These are phyloP conservation scores for Ptilonorhynchus violaceus DNA, from an alignment of 2,113 vertebrate species.

Conservation along the genomic window DNA sequence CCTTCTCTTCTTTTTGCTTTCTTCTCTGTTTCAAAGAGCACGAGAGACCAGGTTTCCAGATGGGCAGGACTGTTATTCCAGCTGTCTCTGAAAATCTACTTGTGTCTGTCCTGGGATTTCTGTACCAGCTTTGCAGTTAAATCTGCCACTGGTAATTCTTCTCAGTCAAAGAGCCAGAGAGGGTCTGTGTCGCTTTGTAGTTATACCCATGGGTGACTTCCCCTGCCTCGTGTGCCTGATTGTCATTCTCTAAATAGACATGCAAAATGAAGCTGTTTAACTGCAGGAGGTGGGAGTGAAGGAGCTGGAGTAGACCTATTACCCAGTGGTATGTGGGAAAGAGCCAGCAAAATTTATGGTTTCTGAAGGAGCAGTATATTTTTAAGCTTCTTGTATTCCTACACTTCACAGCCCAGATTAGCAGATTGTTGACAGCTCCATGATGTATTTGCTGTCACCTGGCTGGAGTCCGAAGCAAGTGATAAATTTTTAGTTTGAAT, in stretches of 20 bases:
- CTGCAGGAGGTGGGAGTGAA: background rate
- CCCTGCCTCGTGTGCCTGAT: background rate
- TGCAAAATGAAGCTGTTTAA: background rate
- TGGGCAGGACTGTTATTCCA: background rate
- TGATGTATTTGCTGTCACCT: conserved; percentile 56
- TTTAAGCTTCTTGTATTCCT: conserved; percentile 47
- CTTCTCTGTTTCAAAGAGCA: background rate
- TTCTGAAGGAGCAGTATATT: conserved; percentile 41
- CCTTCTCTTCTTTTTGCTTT: background rate
- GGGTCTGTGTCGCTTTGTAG: background rate
- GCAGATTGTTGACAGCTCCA: conserved; percentile 24
- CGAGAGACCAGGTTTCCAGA: background rate
- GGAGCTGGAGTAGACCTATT: background rate
- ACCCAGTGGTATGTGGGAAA: background rate
- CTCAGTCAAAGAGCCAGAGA: background rate
- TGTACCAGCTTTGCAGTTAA: background rate
- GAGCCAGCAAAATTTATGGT: conserved; percentile 33
- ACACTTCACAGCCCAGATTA: conserved; percentile 38
- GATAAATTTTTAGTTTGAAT: conserved; percentile 51
- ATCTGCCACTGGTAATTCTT: background rate
- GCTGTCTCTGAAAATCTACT: background rate
- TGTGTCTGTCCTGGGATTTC: background rate
- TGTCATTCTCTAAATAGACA: background rate
- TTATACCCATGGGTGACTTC: background rate
- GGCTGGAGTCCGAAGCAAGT: conserved; percentile 49